Evolutionary conservation across 2,797 vertebrate species (phyloP), one percentile per base, ranked within the genome.

Genomic region (Onychomys arenicola): DNA sequence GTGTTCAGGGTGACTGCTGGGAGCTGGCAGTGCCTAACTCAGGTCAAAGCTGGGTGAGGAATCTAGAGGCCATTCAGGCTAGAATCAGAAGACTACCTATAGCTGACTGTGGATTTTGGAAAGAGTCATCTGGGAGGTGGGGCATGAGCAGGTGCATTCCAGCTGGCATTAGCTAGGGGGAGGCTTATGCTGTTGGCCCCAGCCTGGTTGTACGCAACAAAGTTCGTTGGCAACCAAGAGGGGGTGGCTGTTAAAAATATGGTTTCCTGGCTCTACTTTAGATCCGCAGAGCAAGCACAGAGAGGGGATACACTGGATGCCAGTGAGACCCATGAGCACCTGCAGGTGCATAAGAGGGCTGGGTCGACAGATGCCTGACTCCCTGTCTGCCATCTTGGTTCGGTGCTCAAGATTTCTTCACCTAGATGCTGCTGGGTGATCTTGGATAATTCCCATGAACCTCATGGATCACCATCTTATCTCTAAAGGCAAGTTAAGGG

Each of bases 111-210:
- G 46, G 52, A 17, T 0, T 0, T 43, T 46, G 37, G 37, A 16
- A 10, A 21, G 82, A 40, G 49, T 81, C 73, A 6, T 92, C 43
- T 14, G n/a, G 65, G 34, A 71, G 52, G 3, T 5, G 21, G 49
- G 80, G 37, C 23, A 49, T n/a, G n/a, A 95, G 89, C 76, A 25
- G 27, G 37, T 7, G 23, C 17, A 1, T 21, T 7, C 43, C 10
- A 23, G 40, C 29, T 52, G 46, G 43, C 52, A 0, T 63, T 49
- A 0, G 6, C 2, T 1, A 8, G 23, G 16, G 55, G 7, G 34
- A 57, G 32, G 32, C 9, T 32, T 17, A 73, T 3, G 1, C 19
- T 40, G 13, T 14, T 43, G 55, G 27, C 65, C 65, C 37, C 40
- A 43, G 65, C 29, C 84, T 19, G 40, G 57, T 46, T 69, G 34